These are phyloP conservation scores for Cervus canadensis DNA, from an alignment of 2,113 vertebrate genomes.

Conservation along the genomic window DNA sequence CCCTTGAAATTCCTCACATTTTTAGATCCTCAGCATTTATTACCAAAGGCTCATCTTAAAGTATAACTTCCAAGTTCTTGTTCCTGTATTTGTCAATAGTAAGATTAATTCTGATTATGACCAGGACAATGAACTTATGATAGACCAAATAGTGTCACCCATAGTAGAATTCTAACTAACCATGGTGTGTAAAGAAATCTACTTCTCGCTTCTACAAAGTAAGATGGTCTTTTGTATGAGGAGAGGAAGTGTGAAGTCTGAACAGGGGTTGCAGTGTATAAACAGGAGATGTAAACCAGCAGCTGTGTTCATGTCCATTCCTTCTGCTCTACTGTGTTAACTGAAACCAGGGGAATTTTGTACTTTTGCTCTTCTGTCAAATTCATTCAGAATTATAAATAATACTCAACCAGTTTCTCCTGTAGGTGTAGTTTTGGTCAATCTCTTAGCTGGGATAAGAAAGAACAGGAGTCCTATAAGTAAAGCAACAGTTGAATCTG, in stretches of 20 bases:
- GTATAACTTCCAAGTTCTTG: neutral
- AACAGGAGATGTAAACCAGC: neutral
- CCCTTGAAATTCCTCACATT: neutral
- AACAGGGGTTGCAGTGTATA: neutral
- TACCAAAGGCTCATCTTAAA: neutral
- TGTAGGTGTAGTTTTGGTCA: slow-evolving; percentile 74
- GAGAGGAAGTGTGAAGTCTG: neutral
- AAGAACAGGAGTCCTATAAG: slow-evolving; percentile 91
- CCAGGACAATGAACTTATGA: neutral
- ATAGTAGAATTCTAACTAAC: neutral
- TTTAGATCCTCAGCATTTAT: neutral
- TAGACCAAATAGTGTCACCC: neutral
- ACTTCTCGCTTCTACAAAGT: neutral
- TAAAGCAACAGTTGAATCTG: slow-evolving; percentile 91
- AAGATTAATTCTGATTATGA: neutral
- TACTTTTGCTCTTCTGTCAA: neutral
- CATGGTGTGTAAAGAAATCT: neutral
- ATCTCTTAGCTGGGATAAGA: slow-evolving; percentile 86
- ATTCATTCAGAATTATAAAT: slow-evolving; percentile 38
- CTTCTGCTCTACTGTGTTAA: neutral
- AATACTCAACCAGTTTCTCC: slow-evolving; percentile 86
- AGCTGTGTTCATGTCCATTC: neutral
- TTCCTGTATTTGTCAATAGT: neutral
- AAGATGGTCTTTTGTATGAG: neutral
- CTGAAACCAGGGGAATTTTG: neutral